phyloP scores from a whole-genome alignment of 2,888 invertebrate species.

The Macrosoma leucophasiata region DNA sequence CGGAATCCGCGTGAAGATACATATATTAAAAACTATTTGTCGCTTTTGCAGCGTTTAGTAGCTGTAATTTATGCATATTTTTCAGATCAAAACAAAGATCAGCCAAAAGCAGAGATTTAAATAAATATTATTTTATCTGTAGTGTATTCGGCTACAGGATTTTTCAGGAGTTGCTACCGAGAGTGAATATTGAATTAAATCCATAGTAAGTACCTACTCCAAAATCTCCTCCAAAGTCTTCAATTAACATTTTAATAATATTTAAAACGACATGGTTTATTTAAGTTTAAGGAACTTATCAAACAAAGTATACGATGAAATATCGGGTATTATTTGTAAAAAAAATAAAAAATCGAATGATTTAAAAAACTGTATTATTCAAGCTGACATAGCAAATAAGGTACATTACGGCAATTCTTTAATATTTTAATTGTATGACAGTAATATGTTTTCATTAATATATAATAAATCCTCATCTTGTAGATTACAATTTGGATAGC shows the following conservation, averaged over 20 bases:
- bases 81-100: conserved; percentile 13
- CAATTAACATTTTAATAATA: background rate
- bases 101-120: conserved; percentile 22
- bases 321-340: conserved; percentile 31
- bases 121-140: conserved; percentile 36
- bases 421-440: background rate
- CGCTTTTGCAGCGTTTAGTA: too few species aligned
- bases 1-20: too few species aligned
- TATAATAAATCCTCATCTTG: conserved; percentile 8
- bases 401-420: conserved; percentile 27
- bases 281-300: conserved; percentile 42
- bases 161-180: conserved; percentile 34
- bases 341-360: conserved; percentile 22
- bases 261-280: conserved; percentile 9
- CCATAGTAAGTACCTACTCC: conserved; percentile 36
- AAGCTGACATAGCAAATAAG: conserved; percentile 41
- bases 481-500: conserved; percentile 56
- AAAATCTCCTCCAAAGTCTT: background rate
- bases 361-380: conserved; percentile 29
- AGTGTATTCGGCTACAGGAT: conserved; percentile 44
- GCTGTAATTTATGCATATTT: too few species aligned
- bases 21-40: too few species aligned
- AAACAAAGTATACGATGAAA: conserved; percentile 38
- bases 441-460: conserved; percentile 1
- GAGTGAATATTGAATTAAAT: conserved; percentile 35